Evolutionary conservation across 2,797 vertebrate species (phyloP), one percentile per base, ranked within the genome.

Genomic region (Zenarchopterus dispar): DNA sequence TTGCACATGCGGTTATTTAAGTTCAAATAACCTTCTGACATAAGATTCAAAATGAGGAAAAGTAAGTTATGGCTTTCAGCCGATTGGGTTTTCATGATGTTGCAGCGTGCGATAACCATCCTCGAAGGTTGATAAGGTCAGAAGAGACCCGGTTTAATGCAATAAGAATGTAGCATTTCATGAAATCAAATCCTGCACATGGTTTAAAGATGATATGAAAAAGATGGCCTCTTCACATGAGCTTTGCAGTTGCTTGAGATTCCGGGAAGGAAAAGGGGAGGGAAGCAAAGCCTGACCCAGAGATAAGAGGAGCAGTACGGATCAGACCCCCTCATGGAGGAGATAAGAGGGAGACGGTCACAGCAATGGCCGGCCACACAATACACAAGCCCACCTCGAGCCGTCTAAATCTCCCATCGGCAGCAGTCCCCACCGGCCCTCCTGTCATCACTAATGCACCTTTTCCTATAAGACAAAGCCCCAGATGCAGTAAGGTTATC

Each of bases 371-470:
- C 77, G 70, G 91, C 91, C 89, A 93, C 89, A 91, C 89, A 93
- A 93, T 92, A 90, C 90, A 91, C 82, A 90, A 73, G 77, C 81
- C 83, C 88, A 86, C 89, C 89, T 90, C 82, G 77, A 85, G 81
- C 88, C 84, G 82, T 90, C 78, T 80, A 82, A 84, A 91, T 88
- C 87, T 81, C 81, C 88, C 89, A 84, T 86, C 88, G 86, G 88
- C 81, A 82, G 80, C 75, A 42, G 77, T 84, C 79, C 90, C 91
- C 90, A 81, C 76, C 52, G 87, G 87, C 86, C 89, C 80, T 75
- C 81, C 90, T 93, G 93, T 94, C 93, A 94, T 87, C 91, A 91
- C 91, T 92, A 94, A 94, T 94, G 92, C 91, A 87, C 89, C 90
- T 85, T 82, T 80, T 88, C 85, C 87, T 87, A 77, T 69, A 90